Evolutionary conservation across 2,113 vertebrate species (phyloP).

Genomic region (Crocuta crocuta): DNA sequence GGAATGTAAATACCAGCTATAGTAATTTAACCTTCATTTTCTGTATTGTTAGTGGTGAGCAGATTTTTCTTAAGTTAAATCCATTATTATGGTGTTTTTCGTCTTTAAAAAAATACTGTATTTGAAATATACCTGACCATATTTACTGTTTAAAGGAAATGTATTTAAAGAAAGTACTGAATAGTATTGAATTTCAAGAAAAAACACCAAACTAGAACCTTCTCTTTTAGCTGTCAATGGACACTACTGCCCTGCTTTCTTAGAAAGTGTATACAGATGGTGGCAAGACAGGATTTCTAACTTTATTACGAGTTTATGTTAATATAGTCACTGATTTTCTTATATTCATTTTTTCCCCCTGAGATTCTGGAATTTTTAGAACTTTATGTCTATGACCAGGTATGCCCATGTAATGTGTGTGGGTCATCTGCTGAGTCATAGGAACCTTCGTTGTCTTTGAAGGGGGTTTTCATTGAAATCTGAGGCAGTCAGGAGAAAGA

Average conservation of each 20-base stretch:
- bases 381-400: background rate
- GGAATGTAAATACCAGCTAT: background rate
- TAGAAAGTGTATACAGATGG: background rate
- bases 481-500: background rate
- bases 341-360: background rate
- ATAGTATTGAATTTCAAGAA: conserved; percentile 36
- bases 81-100: background rate
- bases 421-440: background rate
- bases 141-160: conserved; percentile 55
- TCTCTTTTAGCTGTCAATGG: background rate
- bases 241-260: background rate
- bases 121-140: conserved; percentile 18
- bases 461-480: background rate
- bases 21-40: conserved; percentile 15
- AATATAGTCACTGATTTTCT: conserved; percentile 37
- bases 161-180: conserved; percentile 49
- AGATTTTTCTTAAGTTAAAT: conserved; percentile 50
- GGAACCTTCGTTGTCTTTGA: background rate
- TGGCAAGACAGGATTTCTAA: background rate
- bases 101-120: background rate
- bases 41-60: conserved; percentile 39
- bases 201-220: background rate
- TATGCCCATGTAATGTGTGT: background rate
- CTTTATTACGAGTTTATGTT: background rate
- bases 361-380: conserved; percentile 26